Percentiles rank a stretch among this genome's conserved stretches.
Conservation (phyloP, 2,797 vertebrate genomes). For the Betta splendens region DNA sequence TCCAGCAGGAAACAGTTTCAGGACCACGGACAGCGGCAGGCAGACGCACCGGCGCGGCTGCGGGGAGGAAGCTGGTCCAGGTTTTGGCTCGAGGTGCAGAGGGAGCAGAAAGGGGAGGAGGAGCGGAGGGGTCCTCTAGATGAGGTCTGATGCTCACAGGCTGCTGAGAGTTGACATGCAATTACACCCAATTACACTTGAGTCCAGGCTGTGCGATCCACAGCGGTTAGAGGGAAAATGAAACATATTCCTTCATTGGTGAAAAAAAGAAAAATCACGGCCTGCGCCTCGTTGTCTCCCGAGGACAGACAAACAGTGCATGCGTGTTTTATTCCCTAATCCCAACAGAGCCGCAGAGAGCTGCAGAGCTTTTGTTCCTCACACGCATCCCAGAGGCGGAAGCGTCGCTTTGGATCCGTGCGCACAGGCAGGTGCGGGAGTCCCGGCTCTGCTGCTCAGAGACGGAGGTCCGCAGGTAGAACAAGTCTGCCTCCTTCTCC, state of each 20-base stretch:
- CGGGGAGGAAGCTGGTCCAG: conserved; percentile 49
- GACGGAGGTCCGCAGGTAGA: conserved; percentile 69
- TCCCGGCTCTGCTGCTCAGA: conserved; percentile 53
- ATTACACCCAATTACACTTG: conserved; percentile 62
- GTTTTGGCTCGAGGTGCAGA: conserved; percentile 5
- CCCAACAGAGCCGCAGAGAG: conserved; percentile 40
- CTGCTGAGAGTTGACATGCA: conserved; percentile 56
- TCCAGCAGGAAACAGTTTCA: conserved; percentile 55
- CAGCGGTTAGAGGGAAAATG: conserved; percentile 31
- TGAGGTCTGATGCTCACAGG: conserved; percentile 42
- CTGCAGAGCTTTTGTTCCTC: conserved; percentile 41
- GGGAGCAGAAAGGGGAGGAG: neutral
- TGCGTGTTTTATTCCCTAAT: conserved; percentile 55
- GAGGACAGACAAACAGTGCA: conserved; percentile 42
- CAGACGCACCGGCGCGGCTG: conserved; percentile 26
- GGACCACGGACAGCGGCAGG: conserved; percentile 68
- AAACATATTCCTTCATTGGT: conserved; percentile 58
- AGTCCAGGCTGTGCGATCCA: conserved; percentile 68
- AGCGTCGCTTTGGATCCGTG: conserved; percentile 65
- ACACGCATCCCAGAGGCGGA: conserved; percentile 62
- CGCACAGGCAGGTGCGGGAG: conserved; percentile 58
- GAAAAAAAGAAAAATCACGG: conserved; percentile 11
- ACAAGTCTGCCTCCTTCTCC: conserved; percentile 48
- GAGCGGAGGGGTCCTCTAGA: conserved; percentile 8
- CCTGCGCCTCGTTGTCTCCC: conserved; percentile 45